phyloP scores from a whole-genome alignment of 2,113 vertebrate species.

The Trachemys scripta region DNA sequence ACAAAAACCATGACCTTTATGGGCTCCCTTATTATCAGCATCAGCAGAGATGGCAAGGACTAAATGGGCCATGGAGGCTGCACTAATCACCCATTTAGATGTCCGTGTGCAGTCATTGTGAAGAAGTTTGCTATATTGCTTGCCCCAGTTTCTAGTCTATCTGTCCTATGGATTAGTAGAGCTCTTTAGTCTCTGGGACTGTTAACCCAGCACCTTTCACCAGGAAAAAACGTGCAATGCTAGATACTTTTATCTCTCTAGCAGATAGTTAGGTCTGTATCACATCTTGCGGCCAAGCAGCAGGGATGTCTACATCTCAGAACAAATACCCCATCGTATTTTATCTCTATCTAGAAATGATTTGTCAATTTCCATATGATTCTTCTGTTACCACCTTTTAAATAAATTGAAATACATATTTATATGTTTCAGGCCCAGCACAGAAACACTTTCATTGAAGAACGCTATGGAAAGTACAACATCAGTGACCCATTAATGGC shows the following conservation, averaged over 20 bases:
- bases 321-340: no score
- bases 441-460: slow-evolving; percentile 91
- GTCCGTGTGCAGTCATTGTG: fast-evolving
- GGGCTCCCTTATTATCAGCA: not conserved
- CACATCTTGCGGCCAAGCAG: not conserved
- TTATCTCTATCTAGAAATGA: not conserved
- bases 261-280: not conserved
- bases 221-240: fast-evolving
- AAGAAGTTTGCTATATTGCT: not conserved
- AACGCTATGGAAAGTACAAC: slow-evolving; percentile 95
- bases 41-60: no score
- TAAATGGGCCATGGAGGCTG: not conserved
- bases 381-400: not conserved
- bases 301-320: not conserved
- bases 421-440: slow-evolving; percentile 86
- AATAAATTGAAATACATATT: not conserved
- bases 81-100: not conserved
- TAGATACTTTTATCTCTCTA: not conserved
- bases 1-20: not conserved
- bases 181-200: not conserved
- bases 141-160: fast-evolving
- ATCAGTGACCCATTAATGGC: slow-evolving; percentile 95
- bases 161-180: fast-evolving
- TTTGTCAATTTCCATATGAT: not conserved
- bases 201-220: not conserved